These are phyloP conservation scores for Parascotia fuliginaria DNA, from an alignment of 2,888 invertebrate genomes.

Conservation along the genomic window DNA sequence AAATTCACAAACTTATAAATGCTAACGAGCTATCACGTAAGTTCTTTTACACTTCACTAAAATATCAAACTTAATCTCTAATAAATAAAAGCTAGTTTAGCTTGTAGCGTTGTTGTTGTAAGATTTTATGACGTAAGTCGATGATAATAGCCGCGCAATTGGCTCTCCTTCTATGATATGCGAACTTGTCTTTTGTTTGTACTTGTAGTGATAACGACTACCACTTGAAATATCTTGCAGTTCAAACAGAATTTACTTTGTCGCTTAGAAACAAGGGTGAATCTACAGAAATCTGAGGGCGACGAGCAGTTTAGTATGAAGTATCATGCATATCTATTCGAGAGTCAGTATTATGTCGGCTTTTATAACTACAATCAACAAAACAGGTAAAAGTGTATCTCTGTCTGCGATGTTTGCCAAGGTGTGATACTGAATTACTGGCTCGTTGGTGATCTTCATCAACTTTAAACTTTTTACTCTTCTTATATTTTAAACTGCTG, in stretches of 20 bases:
- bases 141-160: slow-evolving; percentile 77
- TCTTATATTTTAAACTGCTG: too few species aligned
- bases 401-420: too few species aligned
- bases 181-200: slow-evolving; percentile 67
- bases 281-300: too few species aligned
- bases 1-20: slow-evolving; percentile 77
- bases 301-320: too few species aligned
- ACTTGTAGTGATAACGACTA: slow-evolving; percentile 42
- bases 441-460: too few species aligned
- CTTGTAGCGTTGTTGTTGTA: slow-evolving; percentile 16
- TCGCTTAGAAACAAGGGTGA: neutral
- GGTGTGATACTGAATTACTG: too few species aligned
- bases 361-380: too few species aligned
- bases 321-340: too few species aligned
- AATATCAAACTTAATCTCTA: slow-evolving; percentile 24
- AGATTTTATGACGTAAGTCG: slow-evolving; percentile 31
- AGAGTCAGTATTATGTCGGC: too few species aligned
- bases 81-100: slow-evolving; percentile 28
- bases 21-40: slow-evolving; percentile 38
- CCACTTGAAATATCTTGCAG: slow-evolving; percentile 30
- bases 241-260: slow-evolving; percentile 1
- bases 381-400: too few species aligned
- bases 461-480: too few species aligned
- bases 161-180: slow-evolving; percentile 71
- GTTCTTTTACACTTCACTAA: neutral